Base-by-base conservation (phyloP, 2,888 invertebrate genomes). In the Drosophila tripunctata region DNA sequence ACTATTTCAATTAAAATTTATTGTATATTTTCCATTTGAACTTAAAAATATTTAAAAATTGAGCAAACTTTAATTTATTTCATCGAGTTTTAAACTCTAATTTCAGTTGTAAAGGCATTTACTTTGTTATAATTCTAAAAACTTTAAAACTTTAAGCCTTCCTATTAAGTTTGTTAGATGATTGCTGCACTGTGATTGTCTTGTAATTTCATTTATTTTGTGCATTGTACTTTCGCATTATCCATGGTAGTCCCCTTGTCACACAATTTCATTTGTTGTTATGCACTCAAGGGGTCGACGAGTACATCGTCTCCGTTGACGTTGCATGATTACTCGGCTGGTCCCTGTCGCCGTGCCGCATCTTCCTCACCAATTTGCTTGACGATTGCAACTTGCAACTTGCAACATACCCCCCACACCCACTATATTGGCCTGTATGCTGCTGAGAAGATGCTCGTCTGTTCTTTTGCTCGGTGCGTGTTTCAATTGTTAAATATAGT, bases 211-310 rank as follows among this genome's bases (percentile, higher is more conserved):
- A n/a, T n/a, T n/a, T n/a, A n/a, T n/a, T n/a, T n/a, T n/a, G 7
- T 5, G 31, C 22, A 36, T 52, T 12, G 45, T 50, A 45, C 19
- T 27, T 22, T 30, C 6, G 43, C 33, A 40, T 8, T 44, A 60
- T 47, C 12, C 47, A 31, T n/a, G 38, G 47, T 48, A 55, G 63
- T 68, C 55, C 66, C 40, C 55, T 60, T 72, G 72, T 69, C 71
- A 63, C 78, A 62, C 83, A 71, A 78, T 87, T 87, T 68, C 78
- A 81, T 81, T 88, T 88, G 78, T 88, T 88, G 82, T 75, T 84
- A 72, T 78, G 86, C 68, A 75, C 75, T 81, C 79, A 66, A 71
- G 70, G 69, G 82, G 65, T 44, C 55, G 65, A 71, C 61, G 69
- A 60, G 67, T 50, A 41, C 50, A 51, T 62, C 47, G 55, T 62